phyloP scores from a whole-genome alignment of 1,140 invertebrate species.

The Helicoverpa armigera region DNA sequence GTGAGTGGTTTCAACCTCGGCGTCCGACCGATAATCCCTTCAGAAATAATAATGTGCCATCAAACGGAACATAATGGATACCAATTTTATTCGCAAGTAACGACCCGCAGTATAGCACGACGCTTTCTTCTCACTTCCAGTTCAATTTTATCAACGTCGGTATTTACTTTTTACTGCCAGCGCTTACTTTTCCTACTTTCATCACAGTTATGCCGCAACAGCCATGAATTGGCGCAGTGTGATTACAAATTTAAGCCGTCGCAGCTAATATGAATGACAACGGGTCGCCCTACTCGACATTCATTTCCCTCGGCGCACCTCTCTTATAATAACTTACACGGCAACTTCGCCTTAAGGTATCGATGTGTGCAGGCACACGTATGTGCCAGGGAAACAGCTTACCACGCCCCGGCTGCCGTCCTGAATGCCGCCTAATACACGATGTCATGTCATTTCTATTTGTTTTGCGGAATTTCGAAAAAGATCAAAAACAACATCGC shows the following conservation, averaged over 20 bases:
- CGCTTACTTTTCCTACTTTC: constrained; percentile 61
- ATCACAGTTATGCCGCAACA: constrained; percentile 55
- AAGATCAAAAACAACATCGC: constrained; percentile 9
- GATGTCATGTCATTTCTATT: constrained; percentile 16
- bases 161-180: constrained; percentile 59
- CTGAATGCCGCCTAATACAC: constrained; percentile 10
- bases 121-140: constrained; percentile 51
- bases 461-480: background rate
- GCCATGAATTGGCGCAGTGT: constrained; percentile 73
- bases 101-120: constrained; percentile 38
- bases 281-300: constrained; percentile 84
- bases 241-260: constrained; percentile 85
- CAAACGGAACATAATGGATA: constrained; percentile 50
- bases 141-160: constrained; percentile 52
- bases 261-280: constrained; percentile 86
- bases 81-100: constrained; percentile 51
- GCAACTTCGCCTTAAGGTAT: constrained; percentile 79
- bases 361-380: constrained; percentile 43
- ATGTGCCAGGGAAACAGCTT: constrained; percentile 60
- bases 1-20: constrained; percentile 8
- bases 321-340: constrained; percentile 86
- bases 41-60: constrained; percentile 49
- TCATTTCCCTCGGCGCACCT: constrained; percentile 85
- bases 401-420: constrained; percentile 31
- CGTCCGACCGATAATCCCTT: constrained; percentile 28